Evolutionary conservation across 2,888 invertebrate species (phyloP), one percentile per base, ranked within the genome.

Genomic region (Biston betularia): DNA sequence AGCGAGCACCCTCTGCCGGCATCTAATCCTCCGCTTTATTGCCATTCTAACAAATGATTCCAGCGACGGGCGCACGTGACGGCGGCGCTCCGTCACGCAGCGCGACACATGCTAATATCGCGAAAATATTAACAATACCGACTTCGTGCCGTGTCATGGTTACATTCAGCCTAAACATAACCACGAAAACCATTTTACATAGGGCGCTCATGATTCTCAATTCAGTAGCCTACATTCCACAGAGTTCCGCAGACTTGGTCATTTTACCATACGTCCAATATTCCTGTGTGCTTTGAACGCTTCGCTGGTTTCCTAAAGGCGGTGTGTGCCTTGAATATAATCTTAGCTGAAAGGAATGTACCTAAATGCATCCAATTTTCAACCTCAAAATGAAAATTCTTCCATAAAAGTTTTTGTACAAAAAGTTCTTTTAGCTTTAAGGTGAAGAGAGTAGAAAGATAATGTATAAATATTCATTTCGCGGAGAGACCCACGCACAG

Each of bases 381-480:
- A 75, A 82, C 79, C 79, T 75, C 72, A 79, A 82, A 82, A 79
- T 88, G 81, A 84, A 86, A 85, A 84, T 84, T 82, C 78, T 76
- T 79, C 78, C 76, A 81, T 81, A 85, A 87, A 90, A 85, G 82
- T 86, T 82, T 79, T 75, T 79, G 79, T 80, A 83, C 85, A 85
- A 59, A 55, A 67, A 59, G 44, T 67, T 67, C 10, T 34, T 10
- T 62, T 79, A 79, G 80, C 86, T 87, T 87, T 84, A 87, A 90
- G 88, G 88, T 89, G 85, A 89, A 89, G 86, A 88, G 85, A 84
- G 85, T 82, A 82, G 81, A 87, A 82, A 84, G 83, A 82, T 80
- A 86, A 84, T 84, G 84, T 89, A 93, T 93, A 92, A 93, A 92
- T 92, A 92, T 92, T 92, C 89, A 93, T 92, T 87, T 79, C 75